Percentiles rank a stretch among this genome's conserved stretches.
These are phyloP conservation scores for Apaloderma vittatum DNA, from an alignment of 2,113 vertebrate genomes.

Conservation along the genomic window DNA sequence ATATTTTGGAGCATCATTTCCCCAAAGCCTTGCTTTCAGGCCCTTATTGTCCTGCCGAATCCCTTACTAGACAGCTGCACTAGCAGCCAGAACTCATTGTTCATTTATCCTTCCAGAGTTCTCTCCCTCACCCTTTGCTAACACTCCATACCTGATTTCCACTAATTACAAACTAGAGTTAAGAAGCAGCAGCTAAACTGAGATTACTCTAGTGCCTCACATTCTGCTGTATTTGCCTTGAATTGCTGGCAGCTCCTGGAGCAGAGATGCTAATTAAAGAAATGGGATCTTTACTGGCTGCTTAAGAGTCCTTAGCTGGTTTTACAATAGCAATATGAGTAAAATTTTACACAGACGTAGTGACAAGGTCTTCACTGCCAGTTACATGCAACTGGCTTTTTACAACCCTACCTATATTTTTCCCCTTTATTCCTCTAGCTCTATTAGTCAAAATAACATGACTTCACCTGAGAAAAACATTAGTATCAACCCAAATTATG, in stretches of 20 bases:
- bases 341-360: background rate
- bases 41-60: background rate
- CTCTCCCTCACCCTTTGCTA: background rate
- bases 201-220: background rate
- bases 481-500: background rate
- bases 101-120: background rate
- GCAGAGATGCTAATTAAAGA: background rate
- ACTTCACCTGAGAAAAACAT: background rate
- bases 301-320: background rate
- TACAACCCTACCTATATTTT: background rate
- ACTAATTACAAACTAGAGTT: background rate
- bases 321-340: background rate
- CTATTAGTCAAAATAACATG: background rate
- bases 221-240: background rate
- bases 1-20: background rate
- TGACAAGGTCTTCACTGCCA: background rate
- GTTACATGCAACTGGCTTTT: background rate
- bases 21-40: background rate
- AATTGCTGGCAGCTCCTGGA: background rate
- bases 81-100: background rate
- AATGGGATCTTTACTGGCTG: background rate
- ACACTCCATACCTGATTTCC: background rate
- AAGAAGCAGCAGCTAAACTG: background rate
- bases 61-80: background rate
- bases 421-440: background rate